phyloP scores from a whole-genome alignment of 2,888 invertebrate genomes.

The Chesias legatella region DNA sequence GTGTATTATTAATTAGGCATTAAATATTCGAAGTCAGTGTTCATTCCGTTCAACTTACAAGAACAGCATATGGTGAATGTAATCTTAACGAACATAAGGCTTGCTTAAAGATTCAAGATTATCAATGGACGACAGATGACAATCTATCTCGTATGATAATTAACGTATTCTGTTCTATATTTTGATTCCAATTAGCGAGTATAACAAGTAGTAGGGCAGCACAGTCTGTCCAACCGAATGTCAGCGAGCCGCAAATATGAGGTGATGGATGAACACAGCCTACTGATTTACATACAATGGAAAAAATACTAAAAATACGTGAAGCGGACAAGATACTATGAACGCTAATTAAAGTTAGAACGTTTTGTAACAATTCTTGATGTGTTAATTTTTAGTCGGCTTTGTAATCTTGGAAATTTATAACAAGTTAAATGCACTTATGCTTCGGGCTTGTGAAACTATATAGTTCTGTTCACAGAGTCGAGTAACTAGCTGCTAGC shows the following conservation, averaged over 20 bases:
- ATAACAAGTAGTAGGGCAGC: slow-evolving; percentile 51
- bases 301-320: slow-evolving; percentile 56
- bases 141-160: slow-evolving; percentile 25
- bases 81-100: slow-evolving; percentile 19
- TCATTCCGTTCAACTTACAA: neutral
- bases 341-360: slow-evolving; percentile 74
- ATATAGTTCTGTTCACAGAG: too few relatives aligned
- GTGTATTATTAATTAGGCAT: too few relatives aligned
- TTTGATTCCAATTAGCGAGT: slow-evolving; percentile 33
- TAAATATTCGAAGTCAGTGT: too few relatives aligned
- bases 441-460: too few relatives aligned
- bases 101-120: slow-evolving; percentile 21
- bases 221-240: slow-evolving; percentile 44
- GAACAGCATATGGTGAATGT: slow-evolving; percentile 17
- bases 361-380: slow-evolving; percentile 60
- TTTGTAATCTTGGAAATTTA: slow-evolving; percentile 48
- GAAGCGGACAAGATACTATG: slow-evolving; percentile 62
- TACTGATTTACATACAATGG: slow-evolving; percentile 76
- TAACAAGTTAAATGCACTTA: too few relatives aligned
- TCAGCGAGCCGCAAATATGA: slow-evolving; percentile 70
- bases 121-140: slow-evolving; percentile 25
- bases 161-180: slow-evolving; percentile 25
- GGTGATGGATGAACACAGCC: slow-evolving; percentile 70
- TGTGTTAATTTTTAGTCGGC: slow-evolving; percentile 48
- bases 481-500: too few relatives aligned